Evolutionary conservation across 2,888 invertebrate genomes (phyloP).

Genomic region (Nebria brevicollis): DNA sequence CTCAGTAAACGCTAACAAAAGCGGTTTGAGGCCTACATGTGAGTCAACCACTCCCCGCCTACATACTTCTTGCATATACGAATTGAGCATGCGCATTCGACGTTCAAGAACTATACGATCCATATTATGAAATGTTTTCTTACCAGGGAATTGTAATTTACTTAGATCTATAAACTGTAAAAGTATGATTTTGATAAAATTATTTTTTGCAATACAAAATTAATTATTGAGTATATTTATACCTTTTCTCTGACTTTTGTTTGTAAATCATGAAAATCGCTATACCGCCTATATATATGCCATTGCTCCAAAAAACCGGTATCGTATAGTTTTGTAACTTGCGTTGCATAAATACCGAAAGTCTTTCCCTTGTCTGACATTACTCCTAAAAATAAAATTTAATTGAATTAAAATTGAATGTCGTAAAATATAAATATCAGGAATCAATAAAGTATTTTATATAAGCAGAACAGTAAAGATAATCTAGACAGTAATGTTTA

Average conservation of each 20-base stretch:
- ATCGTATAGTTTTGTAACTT: slow-evolving; percentile 76
- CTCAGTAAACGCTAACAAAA: slow-evolving; percentile 74
- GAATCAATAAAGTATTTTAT: no score
- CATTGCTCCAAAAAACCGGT: slow-evolving; percentile 80
- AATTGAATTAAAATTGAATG: neutral
- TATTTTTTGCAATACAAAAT: slow-evolving; percentile 5
- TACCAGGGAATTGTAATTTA: slow-evolving; percentile 86
- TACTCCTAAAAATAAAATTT: slow-evolving; percentile 66
- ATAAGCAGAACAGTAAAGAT: no score
- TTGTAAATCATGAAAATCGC: slow-evolving; percentile 92
- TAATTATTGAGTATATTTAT: slow-evolving; percentile 47
- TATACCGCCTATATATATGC: slow-evolving; percentile 93
- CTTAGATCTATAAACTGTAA: slow-evolving; percentile 81
- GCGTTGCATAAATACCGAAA: slow-evolving; percentile 89
- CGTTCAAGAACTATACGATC: slow-evolving; percentile 85
- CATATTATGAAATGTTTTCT: slow-evolving; percentile 94
- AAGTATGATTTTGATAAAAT: neutral
- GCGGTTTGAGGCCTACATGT: slow-evolving; percentile 71
- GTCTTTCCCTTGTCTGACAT: slow-evolving; percentile 86
- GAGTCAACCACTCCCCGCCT: slow-evolving; percentile 69
- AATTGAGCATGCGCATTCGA: slow-evolving; percentile 82
- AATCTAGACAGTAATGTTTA: neutral
- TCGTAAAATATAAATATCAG: no score
- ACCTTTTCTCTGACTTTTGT: slow-evolving; percentile 80
- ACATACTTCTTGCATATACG: slow-evolving; percentile 79